Percentiles rank a stretch among this genome's conserved stretches.
Evolutionary conservation across 2,797 vertebrate genomes (phyloP).

Genomic region (Adelosebastes latens): DNA sequence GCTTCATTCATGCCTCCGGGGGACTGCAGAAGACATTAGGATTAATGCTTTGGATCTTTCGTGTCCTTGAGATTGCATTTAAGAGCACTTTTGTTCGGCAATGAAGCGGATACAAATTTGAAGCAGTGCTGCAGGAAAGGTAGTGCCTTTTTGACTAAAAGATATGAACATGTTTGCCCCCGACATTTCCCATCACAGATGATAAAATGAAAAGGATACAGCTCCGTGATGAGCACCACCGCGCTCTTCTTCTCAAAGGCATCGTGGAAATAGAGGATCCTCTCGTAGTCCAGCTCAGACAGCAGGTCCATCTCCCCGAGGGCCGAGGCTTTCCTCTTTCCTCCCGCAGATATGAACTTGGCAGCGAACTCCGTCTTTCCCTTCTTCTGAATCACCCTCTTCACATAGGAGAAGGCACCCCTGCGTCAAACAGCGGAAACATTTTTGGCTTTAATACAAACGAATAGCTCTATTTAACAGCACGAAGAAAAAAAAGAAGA

Average conservation of each 20-base stretch:
- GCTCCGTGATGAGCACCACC: slow-evolving; percentile 91
- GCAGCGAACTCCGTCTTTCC: slow-evolving; percentile 88
- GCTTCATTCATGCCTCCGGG: slow-evolving; percentile 64
- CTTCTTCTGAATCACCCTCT: slow-evolving; percentile 89
- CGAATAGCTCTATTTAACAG: background rate
- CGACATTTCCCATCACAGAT: background rate
- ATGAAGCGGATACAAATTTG: background rate
- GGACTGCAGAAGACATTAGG: slow-evolving; percentile 46
- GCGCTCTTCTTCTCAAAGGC: slow-evolving; percentile 94
- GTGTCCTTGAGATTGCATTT: slow-evolving; percentile 39
- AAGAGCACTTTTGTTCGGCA: slow-evolving; percentile 29
- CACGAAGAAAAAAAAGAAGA: too few relatives aligned
- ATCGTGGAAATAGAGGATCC: slow-evolving; percentile 91
- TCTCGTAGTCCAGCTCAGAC: slow-evolving; percentile 89
- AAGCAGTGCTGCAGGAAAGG: slow-evolving; percentile 5
- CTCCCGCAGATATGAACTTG: slow-evolving; percentile 90
- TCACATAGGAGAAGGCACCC: slow-evolving; percentile 94
- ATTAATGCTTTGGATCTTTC: slow-evolving; percentile 55
- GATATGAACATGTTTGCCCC: background rate
- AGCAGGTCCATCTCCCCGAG: slow-evolving; percentile 89
- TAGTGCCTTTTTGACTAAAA: background rate
- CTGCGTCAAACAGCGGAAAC: slow-evolving; percentile 67
- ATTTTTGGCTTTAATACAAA: background rate
- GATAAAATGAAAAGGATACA: slow-evolving; percentile 88
- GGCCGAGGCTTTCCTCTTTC: slow-evolving; percentile 86